Percentiles rank a stretch among this genome's conserved stretches.
phyloP scores from a whole-genome alignment of 2,797 vertebrate species.

The Sebastes dallii region DNA sequence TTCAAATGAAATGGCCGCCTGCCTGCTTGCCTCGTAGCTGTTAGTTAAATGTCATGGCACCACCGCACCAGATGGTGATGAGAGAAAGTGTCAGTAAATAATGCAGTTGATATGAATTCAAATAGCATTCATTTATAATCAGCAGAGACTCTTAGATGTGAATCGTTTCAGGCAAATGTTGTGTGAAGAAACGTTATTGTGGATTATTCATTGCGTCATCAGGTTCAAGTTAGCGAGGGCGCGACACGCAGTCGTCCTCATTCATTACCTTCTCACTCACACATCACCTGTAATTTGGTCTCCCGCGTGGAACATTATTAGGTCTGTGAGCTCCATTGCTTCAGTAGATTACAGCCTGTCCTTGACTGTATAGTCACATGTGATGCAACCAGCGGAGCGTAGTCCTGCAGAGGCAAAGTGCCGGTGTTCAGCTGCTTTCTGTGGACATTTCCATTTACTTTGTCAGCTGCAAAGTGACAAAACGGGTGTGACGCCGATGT shows the following conservation, averaged over 20 bases:
- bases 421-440: slow-evolving; percentile 4
- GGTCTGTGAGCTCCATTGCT: slow-evolving; percentile 3
- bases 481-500: slow-evolving; percentile 11
- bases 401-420: background rate
- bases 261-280: slow-evolving; percentile 9
- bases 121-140: slow-evolving; percentile 48
- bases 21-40: slow-evolving; percentile 45
- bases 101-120: slow-evolving; percentile 51
- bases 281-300: slow-evolving; percentile 23
- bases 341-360: slow-evolving; percentile 3
- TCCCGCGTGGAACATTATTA: slow-evolving; percentile 16
- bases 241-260: background rate
- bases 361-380: background rate
- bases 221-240: background rate
- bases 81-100: slow-evolving; percentile 63
- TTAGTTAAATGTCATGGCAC: slow-evolving; percentile 72
- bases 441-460: slow-evolving; percentile 41
- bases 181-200: background rate
- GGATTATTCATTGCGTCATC: background rate
- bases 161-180: background rate
- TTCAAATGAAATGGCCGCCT: slow-evolving; percentile 58
- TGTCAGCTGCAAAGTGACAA: slow-evolving; percentile 13
- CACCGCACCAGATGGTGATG: slow-evolving; percentile 58
- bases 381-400: background rate
- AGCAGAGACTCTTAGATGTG: slow-evolving; percentile 16